Base-by-base conservation (phyloP, 2,888 invertebrate species). In the Perizoma flavofasciatum region DNA sequence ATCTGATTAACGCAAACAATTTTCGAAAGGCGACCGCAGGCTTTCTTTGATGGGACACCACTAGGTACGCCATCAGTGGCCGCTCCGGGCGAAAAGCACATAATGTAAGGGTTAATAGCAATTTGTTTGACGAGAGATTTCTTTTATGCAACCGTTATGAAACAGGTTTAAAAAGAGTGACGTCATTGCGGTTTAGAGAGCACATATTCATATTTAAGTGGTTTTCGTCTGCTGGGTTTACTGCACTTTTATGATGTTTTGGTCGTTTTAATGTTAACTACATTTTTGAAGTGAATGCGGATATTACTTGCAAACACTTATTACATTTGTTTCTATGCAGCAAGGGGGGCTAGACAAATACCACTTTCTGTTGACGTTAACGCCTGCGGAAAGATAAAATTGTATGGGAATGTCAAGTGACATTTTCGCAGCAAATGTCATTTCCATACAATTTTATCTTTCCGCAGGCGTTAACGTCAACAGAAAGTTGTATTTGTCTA, bases 1-100 rank as follows among this genome's bases (percentile, higher is more conserved):
- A 88, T 87, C 87, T 84, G 88, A 88, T 88, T 89, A 89, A 75
- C 77, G 77, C 86, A 86, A 87, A 88, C 87, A 87, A 75, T 58
- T 74, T 74, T 74, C 78, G 77, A 78, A 77, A 75, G 72, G 73
- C 70, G 63, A 68, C 71, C 70, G 67, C 68, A 62, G 64, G 75
- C 72, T 51, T 62, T 66, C 69, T 67, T 71, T 68, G 68, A 69
- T 55, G 54, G 59, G 63, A 44, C 51, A 10, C 46, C 22, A 22
- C 22, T 22, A 22, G 22, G 22, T 45, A 52, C 46, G 46, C 47
- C 54, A 47, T 46, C 54, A 52, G 40, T 33, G 40, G 46, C 10
- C 49, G 61, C 65, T 55, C 49, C 58, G 40, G 65, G 62, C 62
- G 39, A 55, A 60, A 60, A 60, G 58, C 46, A 63, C 54, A 54